Evolutionary conservation across 2,113 vertebrate genomes (phyloP), one percentile per base, ranked within the genome.

Genomic region (Hippoglossus stenolepis): DNA sequence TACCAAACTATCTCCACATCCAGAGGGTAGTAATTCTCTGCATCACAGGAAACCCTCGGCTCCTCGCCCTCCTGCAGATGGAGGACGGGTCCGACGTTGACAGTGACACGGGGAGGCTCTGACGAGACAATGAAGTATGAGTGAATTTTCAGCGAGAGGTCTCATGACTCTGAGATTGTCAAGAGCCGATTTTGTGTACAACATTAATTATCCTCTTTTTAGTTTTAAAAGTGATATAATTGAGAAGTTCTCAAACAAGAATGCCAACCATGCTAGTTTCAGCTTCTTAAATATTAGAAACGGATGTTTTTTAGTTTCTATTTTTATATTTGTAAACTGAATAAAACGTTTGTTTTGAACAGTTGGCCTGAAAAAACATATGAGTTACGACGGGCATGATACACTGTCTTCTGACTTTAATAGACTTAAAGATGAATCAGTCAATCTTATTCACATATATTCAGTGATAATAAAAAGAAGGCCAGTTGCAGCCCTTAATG

Each of bases 1-100:
- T 72, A 77, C 96, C 95, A 95, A 43, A 77, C 82, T 0, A 93
- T 91, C 10, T 85, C 88, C 61, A 94, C 95, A 17, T 94, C 92
- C 35, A 94, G 84, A 0, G 95, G 96, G 85, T 93, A 95, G 88
- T 92, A 95, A 17, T 69, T 71, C 6, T 82, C 85, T 7, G 86
- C 87, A 0, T 86, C 65, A 59, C 95, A 96, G 10, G 91, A 4
- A 54, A 95, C 74, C 85, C 93, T 95, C 66, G 91, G 86, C 21
- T 92, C 91, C 9, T 58, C 57, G 0, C 89, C 94, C 5, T 91
- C 89, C 73, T 8, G 58, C 77, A 96, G 75, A 0, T 65, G 64
- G 3, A 95, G 70, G 8, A 38, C 17, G 0, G 90, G 53, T 35
- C 70, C 80, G 0, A 90, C 64, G 0, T 75, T 95, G 40, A 95